Conservation (phyloP, 2,797 vertebrate genomes). For the Carcharodon carcharias region DNA sequence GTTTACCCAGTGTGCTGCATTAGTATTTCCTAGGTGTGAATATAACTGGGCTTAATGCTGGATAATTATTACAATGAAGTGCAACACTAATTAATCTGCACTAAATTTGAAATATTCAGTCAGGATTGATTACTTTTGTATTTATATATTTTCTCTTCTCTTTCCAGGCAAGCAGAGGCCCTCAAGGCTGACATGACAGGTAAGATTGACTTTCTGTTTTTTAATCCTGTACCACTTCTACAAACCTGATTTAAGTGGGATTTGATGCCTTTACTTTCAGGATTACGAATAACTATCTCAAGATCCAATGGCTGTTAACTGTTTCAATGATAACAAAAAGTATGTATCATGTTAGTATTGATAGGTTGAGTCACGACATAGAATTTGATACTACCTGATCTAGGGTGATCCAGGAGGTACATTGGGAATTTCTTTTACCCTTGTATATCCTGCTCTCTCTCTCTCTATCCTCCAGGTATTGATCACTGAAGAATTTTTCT, state of each 20-base stretch:
- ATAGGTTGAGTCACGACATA: neutral
- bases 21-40: neutral
- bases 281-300: neutral
- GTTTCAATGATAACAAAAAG: neutral
- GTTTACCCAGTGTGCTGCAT: neutral
- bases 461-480: neutral
- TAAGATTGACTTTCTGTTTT: constrained; percentile 50
- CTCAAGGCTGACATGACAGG: constrained; percentile 99
- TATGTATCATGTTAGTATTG: neutral
- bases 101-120: neutral
- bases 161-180: constrained; percentile 94
- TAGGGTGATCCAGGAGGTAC: too few species aligned
- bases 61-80: neutral
- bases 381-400: neutral
- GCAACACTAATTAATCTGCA: neutral
- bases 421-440: neutral
- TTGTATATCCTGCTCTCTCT: neutral
- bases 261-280: neutral
- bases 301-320: neutral
- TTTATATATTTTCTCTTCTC: constrained; percentile 17
- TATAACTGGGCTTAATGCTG: neutral
- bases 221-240: neutral
- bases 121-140: neutral
- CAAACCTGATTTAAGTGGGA: neutral
- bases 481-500: neutral